Conservation (phyloP, 2,113 vertebrate genomes). For the Chaenocephalus aceratus region DNA sequence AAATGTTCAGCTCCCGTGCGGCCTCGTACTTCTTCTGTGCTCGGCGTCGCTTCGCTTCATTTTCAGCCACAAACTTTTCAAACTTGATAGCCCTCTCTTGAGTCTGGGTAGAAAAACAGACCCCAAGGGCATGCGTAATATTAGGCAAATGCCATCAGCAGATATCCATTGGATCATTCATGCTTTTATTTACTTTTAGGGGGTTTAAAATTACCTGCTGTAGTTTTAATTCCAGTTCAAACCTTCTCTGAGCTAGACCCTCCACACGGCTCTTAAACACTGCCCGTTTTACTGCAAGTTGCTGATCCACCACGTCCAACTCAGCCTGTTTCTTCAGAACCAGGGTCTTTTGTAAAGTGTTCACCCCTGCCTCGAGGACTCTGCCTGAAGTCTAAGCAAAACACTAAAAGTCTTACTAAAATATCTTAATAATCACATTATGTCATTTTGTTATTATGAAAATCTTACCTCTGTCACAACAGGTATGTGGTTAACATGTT, state of each 20-base stretch:
- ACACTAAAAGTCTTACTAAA: neutral
- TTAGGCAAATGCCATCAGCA: neutral
- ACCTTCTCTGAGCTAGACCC: slow-evolving; percentile 56
- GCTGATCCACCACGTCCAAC: slow-evolving; percentile 71
- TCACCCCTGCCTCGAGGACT: slow-evolving; percentile 73
- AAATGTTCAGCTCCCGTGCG: slow-evolving; percentile 74
- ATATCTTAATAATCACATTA: neutral
- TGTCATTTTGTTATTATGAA: neutral
- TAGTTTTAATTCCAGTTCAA: slow-evolving; percentile 78
- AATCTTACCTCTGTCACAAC: slow-evolving; percentile 77
- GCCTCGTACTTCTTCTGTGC: slow-evolving; percentile 77
- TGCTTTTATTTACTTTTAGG: neutral
- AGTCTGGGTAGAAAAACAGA: slow-evolving; percentile 67
- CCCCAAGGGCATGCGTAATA: neutral
- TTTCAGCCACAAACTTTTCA: slow-evolving; percentile 80
- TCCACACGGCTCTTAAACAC: slow-evolving; percentile 77
- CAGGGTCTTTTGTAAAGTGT: slow-evolving; percentile 78
- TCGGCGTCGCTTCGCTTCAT: slow-evolving; percentile 71
- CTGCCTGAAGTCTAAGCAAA: slow-evolving; percentile 66
- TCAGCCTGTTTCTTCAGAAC: slow-evolving; percentile 82
- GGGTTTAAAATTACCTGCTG: slow-evolving; percentile 68
- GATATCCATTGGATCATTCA: neutral
- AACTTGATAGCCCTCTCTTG: slow-evolving; percentile 79
- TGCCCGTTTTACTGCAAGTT: slow-evolving; percentile 77
- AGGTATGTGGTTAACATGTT: slow-evolving; percentile 73